These are phyloP conservation scores for Dendrolimus houi DNA, from an alignment of 2,888 invertebrate genomes.

Conservation along the genomic window DNA sequence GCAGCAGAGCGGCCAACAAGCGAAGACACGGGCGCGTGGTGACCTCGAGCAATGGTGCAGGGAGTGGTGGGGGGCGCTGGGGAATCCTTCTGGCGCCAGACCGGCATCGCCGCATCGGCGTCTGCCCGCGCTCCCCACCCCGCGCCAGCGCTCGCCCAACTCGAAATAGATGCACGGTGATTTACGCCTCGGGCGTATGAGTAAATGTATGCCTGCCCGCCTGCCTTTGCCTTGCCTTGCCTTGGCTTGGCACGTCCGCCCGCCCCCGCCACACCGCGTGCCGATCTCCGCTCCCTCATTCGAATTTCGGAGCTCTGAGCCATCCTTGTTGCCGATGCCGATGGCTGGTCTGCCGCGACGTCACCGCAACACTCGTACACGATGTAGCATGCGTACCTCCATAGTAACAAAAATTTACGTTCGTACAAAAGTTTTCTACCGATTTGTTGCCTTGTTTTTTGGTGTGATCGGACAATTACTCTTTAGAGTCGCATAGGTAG, in stretches of 20 bases:
- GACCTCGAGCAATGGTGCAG: constrained; percentile 40
- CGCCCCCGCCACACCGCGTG: constrained; percentile 54
- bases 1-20: constrained; percentile 10
- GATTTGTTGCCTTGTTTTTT: not conserved
- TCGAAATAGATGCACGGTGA: constrained; percentile 74
- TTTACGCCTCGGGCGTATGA: constrained; percentile 73
- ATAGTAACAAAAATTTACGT: not conserved
- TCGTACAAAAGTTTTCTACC: not conserved
- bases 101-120: constrained; percentile 70
- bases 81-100: constrained; percentile 78
- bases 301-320: constrained; percentile 26
- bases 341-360: not conserved
- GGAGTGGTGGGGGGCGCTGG: constrained; percentile 60
- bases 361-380: not conserved
- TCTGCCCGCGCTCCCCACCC: constrained; percentile 59
- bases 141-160: constrained; percentile 42
- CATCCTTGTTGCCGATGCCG: constrained; percentile 2
- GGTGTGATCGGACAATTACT: not conserved
- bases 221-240: constrained; percentile 55
- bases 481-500: too few relatives aligned
- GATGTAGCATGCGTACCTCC: not conserved
- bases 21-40: constrained; percentile 39
- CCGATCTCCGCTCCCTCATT: constrained; percentile 29
- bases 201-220: constrained; percentile 69
- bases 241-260: constrained; percentile 72